Evolutionary conservation across 2,113 vertebrate genomes (phyloP).

Genomic region (Megaceryle torquata): DNA sequence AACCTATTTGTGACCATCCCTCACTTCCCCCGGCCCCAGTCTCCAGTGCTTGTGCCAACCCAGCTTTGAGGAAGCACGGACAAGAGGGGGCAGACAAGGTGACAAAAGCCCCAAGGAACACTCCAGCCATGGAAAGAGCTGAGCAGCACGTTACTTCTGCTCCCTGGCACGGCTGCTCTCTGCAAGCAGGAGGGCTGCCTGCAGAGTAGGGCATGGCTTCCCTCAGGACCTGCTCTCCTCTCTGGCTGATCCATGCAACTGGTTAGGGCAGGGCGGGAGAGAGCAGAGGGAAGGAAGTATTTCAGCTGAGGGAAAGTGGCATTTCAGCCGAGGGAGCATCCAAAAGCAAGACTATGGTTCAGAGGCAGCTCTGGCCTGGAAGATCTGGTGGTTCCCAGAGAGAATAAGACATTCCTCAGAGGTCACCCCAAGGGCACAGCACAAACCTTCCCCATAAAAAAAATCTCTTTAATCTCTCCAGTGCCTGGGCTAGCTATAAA

Average conservation of each 20-base stretch:
- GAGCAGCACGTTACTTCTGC: background rate
- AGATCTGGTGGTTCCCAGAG: background rate
- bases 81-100: background rate
- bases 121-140: background rate
- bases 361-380: background rate
- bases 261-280: background rate
- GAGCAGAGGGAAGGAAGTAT: background rate
- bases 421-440: slow-evolving; percentile 64
- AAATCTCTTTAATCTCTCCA: slow-evolving; percentile 67
- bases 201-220: background rate
- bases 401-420: slow-evolving; percentile 50
- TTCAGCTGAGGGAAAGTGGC: background rate
- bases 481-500: slow-evolving; percentile 53
- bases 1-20: background rate
- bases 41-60: accelerated
- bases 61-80: background rate
- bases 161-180: background rate
- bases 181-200: background rate
- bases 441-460: slow-evolving; percentile 40
- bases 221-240: background rate
- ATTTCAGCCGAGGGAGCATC: background rate
- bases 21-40: background rate
- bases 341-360: background rate
- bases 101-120: background rate
- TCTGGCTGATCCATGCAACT: background rate